Conservation (phyloP, 2,888 invertebrate genomes). For the Rhingia campestris region DNA sequence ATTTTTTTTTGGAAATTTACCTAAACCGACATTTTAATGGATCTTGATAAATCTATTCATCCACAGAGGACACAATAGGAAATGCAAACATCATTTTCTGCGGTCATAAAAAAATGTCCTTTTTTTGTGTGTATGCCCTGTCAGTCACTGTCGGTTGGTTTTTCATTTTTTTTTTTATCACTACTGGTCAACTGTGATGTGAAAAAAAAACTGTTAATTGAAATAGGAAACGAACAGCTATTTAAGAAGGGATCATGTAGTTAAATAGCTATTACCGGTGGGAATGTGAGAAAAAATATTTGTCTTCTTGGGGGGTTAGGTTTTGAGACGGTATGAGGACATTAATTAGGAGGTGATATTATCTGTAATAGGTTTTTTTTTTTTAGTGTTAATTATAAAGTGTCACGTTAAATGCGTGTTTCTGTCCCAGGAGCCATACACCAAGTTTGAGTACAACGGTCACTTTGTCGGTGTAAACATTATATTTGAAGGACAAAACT, state of each 20-base stretch:
- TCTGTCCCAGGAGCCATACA: neutral
- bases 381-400: neutral
- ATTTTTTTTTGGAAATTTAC: neutral
- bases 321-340: neutral
- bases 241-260: neutral
- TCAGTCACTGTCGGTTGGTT: slow-evolving; percentile 39
- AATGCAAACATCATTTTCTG: slow-evolving; percentile 21
- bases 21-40: slow-evolving; percentile 13
- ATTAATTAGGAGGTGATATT: slow-evolving; percentile 12
- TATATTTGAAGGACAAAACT: neutral
- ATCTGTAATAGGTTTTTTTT: neutral
- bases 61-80: neutral
- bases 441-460: neutral
- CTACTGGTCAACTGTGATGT: slow-evolving; percentile 23
- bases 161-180: slow-evolving; percentile 1
- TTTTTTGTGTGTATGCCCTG: neutral
- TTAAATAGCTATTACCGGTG: slow-evolving; percentile 11
- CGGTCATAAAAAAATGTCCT: slow-evolving; percentile 21
- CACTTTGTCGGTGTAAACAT: neutral
- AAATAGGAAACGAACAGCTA: slow-evolving; percentile 7
- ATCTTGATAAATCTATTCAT: slow-evolving; percentile 13
- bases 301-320: neutral
- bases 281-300: slow-evolving; percentile 1
- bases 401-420: neutral
- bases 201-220: slow-evolving; percentile 29